These are phyloP conservation scores for Muntiacus muntjak DNA, from an alignment of 2,113 vertebrate species.

Conservation along the genomic window DNA sequence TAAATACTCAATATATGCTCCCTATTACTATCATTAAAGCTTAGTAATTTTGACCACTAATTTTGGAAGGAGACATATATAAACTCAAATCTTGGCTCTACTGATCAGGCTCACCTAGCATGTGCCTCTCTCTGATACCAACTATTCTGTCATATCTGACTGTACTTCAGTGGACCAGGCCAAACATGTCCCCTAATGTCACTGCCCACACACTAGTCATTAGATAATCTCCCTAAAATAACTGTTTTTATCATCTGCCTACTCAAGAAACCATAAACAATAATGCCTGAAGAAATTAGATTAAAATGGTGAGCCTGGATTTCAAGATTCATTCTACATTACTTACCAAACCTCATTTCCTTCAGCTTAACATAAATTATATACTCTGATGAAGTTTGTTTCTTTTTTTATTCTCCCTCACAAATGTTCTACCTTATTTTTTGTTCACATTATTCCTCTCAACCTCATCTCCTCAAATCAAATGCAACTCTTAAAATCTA, in stretches of 20 bases:
- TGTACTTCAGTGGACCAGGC: neutral
- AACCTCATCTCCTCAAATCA: constrained; percentile 17
- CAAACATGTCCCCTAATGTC: neutral
- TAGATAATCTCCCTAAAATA: neutral
- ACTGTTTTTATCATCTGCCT: neutral
- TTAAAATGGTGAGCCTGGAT: neutral
- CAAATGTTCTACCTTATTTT: neutral
- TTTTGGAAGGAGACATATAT: neutral
- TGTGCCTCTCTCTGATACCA: neutral
- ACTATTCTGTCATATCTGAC: neutral
- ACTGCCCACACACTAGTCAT: neutral
- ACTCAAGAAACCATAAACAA: neutral
- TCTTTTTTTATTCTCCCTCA: neutral
- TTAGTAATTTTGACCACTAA: neutral
- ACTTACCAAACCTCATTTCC: neutral
- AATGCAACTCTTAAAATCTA: neutral
- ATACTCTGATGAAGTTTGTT: neutral
- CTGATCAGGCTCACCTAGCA: neutral
- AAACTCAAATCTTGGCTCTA: neutral
- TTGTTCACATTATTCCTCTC: neutral
- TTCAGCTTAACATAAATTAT: neutral
- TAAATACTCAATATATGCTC: neutral
- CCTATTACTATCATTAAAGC: neutral
- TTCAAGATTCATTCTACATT: neutral
- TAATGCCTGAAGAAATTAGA: neutral